These are phyloP conservation scores for Agrochola lychnidis DNA, from an alignment of 2,888 invertebrate genomes.

Conservation along the genomic window DNA sequence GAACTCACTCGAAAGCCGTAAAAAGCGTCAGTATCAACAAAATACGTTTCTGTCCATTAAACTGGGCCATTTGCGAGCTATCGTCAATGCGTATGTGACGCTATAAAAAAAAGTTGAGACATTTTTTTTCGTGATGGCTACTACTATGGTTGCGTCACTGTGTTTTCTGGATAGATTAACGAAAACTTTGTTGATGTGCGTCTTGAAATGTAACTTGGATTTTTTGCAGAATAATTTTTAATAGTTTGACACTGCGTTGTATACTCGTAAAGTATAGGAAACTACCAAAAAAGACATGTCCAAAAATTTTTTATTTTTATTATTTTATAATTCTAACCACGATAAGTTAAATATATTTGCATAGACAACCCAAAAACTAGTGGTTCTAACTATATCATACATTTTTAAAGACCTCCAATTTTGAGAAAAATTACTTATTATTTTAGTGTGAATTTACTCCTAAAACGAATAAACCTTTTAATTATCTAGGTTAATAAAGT, in stretches of 20 bases:
- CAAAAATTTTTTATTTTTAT: too few species aligned
- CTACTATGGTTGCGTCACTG: conserved; percentile 17
- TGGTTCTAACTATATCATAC: too few species aligned
- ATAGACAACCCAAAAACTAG: too few species aligned
- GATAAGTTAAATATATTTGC: too few species aligned
- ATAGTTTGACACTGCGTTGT: not conserved
- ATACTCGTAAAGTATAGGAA: not conserved
- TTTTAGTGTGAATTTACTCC: too few species aligned
- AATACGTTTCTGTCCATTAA: conserved; percentile 72
- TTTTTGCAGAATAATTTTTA: not conserved
- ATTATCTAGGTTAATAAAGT: too few species aligned
- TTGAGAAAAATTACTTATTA: too few species aligned
- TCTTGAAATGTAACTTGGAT: not conserved
- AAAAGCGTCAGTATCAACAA: conserved; percentile 68
- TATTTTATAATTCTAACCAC: too few species aligned
- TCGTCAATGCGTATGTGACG: conserved; percentile 71
- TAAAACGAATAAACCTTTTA: too few species aligned
- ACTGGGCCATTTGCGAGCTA: conserved; percentile 63
- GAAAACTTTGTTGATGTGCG: not conserved
- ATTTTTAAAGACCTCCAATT: too few species aligned
- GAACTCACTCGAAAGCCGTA: conserved; percentile 71
- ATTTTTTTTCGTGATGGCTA: conserved; percentile 40
- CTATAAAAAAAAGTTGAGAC: conserved; percentile 67
- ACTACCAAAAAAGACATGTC: too few species aligned
- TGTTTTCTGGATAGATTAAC: not conserved